Base-by-base conservation (phyloP, 2,888 invertebrate genomes). In the Alsophila aescularia region DNA sequence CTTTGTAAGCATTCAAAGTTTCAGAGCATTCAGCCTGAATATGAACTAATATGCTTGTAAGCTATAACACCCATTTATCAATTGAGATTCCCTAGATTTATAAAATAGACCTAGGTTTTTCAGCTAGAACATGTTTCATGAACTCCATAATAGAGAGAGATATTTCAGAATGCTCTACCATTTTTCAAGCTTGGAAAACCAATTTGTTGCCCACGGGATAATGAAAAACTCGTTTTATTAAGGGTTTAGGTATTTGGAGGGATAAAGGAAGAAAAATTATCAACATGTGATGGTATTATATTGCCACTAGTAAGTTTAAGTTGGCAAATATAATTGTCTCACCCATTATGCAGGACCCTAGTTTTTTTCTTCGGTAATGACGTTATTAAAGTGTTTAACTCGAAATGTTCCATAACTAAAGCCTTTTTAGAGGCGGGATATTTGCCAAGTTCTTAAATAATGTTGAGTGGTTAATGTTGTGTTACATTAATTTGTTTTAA, bases 131-230 rank as follows among this genome's bases (percentile, higher is more conserved):
- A 29, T 32, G 47, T 47, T 43, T 42, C 50, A 21, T 49, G 42
- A 37, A 49, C 16, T 45, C 41, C 39, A 45, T 45, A 58, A 53
- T 56, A 50, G 58, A 53, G 52, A 45, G 27, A 53, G n/a, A n/a
- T 58, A 58, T 53, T 52, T 58, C 58, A 58, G 50, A 58, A 42
- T 35, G 44, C 16, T 40, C 32, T 12, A 18, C 44, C 40, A 58
- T 58, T 58, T 58, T 42, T 50, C 58, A 53, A 24, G 27, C 41
- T 44, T n/a, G 37, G 45, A 39, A 45, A 58, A 53, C 52, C 48
- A 52, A 58, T 58, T 53, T 58, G 49, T 52, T 31, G 44, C 49
- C 34, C 35, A 9, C 21, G 55, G 16, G 44, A 8, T 50, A 44
- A 40, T 50, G 44, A 55, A 55, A 43, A 55, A 39, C 48, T 49